Percentiles rank a stretch among this genome's conserved stretches.
These are phyloP conservation scores for Pteronura brasiliensis DNA, from an alignment of 2,113 vertebrate genomes.

Conservation along the genomic window DNA sequence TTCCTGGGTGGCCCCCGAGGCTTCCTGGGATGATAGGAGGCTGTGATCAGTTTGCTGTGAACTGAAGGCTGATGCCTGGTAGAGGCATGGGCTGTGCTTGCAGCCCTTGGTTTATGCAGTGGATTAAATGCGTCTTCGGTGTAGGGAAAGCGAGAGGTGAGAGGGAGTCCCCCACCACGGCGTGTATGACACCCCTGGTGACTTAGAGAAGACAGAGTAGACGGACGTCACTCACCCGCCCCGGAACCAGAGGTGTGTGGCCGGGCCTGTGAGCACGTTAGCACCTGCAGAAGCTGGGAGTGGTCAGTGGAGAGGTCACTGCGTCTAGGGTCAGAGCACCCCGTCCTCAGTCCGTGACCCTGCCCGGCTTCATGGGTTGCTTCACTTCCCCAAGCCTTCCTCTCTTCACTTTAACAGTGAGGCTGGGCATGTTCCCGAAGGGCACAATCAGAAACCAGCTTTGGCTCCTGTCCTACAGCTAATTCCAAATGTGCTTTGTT, in stretches of 20 bases:
- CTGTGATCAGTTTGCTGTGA: background rate
- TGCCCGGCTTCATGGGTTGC: background rate
- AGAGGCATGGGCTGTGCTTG: accelerated
- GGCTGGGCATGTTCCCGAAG: background rate
- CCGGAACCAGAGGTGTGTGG: background rate
- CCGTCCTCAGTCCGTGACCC: background rate
- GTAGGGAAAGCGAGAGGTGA: background rate
- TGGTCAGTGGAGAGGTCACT: too few species aligned
- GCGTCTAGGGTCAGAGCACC: background rate
- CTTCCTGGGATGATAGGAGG: background rate
- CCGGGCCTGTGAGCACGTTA: too few species aligned
- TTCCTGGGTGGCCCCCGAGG: background rate
- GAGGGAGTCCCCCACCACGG: accelerated
- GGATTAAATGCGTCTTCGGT: background rate
- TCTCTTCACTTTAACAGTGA: background rate
- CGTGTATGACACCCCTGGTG: background rate
- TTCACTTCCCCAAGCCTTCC: background rate
- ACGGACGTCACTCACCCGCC: background rate
- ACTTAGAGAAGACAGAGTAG: background rate
- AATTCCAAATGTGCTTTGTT: background rate
- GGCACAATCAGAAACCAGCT: background rate
- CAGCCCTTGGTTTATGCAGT: background rate
- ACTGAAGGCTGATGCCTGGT: background rate
- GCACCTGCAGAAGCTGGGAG: background rate
- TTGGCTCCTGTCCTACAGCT: background rate